Conservation (phyloP, 1,140 invertebrate genomes). For the Atta cephalotes region DNA sequence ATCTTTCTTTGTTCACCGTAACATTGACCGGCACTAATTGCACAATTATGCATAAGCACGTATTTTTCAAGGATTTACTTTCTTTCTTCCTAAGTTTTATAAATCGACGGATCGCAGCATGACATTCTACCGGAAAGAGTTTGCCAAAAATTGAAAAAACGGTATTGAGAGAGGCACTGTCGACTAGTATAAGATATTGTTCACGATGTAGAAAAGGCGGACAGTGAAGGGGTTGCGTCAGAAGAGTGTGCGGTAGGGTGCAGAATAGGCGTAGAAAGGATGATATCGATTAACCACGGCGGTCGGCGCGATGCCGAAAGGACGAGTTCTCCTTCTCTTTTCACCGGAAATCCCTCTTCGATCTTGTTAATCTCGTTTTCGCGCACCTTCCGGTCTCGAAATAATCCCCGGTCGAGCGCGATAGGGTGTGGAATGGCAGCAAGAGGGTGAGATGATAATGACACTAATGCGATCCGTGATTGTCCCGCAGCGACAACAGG, state of each 20-base stretch:
- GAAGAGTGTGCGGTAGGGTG: constrained; percentile 10
- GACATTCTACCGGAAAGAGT: too few relatives aligned
- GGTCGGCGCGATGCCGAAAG: constrained; percentile 33
- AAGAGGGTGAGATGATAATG: constrained; percentile 1
- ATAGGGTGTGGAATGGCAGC: background rate
- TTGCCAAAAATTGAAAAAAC: background rate
- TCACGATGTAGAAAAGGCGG: constrained; percentile 31
- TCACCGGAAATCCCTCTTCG: constrained; percentile 46
- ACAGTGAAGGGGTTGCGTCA: constrained; percentile 35
- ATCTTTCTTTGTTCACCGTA: background rate
- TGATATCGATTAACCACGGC: constrained; percentile 46
- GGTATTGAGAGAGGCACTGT: background rate
- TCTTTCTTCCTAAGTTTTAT: background rate
- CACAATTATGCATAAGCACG: constrained; percentile 7
- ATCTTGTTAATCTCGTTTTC: constrained; percentile 53
- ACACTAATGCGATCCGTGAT: constrained; percentile 21
- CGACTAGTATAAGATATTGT: background rate
- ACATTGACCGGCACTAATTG: background rate
- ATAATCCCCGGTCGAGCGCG: constrained; percentile 29
- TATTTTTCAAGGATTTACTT: background rate
- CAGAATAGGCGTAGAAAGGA: constrained; percentile 48
- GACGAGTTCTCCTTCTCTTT: constrained; percentile 2
- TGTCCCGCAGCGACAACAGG: background rate
- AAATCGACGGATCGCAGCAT: background rate
- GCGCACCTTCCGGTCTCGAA: constrained; percentile 46